Conservation (phyloP, 2,888 invertebrate species). For the Drosophila emarginata region DNA sequence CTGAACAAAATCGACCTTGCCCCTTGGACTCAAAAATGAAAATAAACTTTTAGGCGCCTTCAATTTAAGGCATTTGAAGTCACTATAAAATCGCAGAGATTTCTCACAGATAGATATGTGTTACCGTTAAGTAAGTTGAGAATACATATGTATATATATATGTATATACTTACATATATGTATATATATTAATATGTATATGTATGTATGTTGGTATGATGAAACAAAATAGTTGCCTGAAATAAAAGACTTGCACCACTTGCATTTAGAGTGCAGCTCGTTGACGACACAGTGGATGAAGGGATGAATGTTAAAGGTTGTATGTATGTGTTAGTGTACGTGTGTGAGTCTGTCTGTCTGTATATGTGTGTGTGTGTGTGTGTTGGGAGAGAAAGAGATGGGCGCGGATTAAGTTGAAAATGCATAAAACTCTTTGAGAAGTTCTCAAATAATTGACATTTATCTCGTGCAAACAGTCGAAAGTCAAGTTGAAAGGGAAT, state of each 20-base stretch:
- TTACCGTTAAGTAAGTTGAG: slow-evolving; percentile 2
- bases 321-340: no score
- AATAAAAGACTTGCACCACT: not conserved
- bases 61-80: not conserved
- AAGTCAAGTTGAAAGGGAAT: slow-evolving; percentile 37
- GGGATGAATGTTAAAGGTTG: no score
- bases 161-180: not conserved
- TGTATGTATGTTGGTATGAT: not conserved
- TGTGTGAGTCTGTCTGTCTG: no score
- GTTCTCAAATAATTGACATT: slow-evolving; percentile 42
- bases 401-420: slow-evolving; percentile 28
- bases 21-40: not conserved
- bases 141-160: not conserved
- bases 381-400: not conserved
- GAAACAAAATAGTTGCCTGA: slow-evolving; percentile 10
- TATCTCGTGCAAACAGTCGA: slow-evolving; percentile 43
- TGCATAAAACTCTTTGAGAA: slow-evolving; percentile 35
- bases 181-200: not conserved
- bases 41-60: slow-evolving; percentile 2
- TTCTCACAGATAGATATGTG: not conserved
- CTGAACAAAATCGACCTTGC: not conserved
- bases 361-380: not conserved
- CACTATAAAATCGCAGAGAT: slow-evolving; percentile 1
- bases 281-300: no score
- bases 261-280: no score